Evolutionary conservation across 2,888 invertebrate species (phyloP), one percentile per base, ranked within the genome.

Genomic region (Neuroscelio doddi): DNA sequence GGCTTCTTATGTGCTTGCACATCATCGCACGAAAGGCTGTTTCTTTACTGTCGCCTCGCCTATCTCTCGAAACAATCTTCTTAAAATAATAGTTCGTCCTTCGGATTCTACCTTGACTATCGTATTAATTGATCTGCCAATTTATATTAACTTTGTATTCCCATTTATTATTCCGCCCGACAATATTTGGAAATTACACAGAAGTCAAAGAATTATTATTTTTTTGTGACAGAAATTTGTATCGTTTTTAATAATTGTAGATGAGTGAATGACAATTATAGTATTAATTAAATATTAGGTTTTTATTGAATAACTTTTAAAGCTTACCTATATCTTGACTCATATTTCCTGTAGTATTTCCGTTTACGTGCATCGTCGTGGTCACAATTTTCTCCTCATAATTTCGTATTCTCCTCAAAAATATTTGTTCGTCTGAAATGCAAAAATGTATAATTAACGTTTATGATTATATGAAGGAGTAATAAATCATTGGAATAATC

Each of bases 301-400:
- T n/a, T n/a, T n/a, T n/a, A n/a, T n/a, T n/a, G n/a, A n/a, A n/a
- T n/a, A n/a, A n/a, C 5, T 34, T 44, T 41, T 52, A 52, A 64
- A 51, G 39, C 77, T 78, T 75, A 82, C 82, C 80, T 82, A 78
- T 82, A 80, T 81, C 80, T 77, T 77, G 78, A 75, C 74, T 76
- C 66, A 76, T 73, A 71, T 71, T 72, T 67, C 79, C 74, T 62
- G 75, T 69, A 58, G 70, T 76, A 74, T 82, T 79, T 73, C 80
- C 82, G 80, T 82, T 82, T 69, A 82, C 79, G 78, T 80, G 81
- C 82, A 82, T 82, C 78, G 74, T 81, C 65, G 73, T 57, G 62
- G 46, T 58, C 70, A 69, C 65, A 73, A 58, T 78, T 76, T 80
- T 70, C 75, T 75, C 78, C 73, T 81, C 81, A 80, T 81, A 62